phyloP scores from a whole-genome alignment of 1,140 invertebrate genomes.

The Drosophila biarmipes region DNA sequence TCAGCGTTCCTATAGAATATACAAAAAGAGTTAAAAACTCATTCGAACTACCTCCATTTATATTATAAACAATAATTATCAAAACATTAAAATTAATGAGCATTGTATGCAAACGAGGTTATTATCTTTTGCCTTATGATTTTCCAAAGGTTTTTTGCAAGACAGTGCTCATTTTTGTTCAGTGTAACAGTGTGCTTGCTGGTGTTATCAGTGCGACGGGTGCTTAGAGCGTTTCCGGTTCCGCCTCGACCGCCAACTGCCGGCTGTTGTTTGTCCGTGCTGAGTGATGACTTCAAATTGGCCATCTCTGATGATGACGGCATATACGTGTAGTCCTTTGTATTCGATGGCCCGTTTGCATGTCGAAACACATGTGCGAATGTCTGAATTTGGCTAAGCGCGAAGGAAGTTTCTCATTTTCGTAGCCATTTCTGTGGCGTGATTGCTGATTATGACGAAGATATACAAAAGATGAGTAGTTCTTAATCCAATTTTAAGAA shows the following conservation, averaged over 20 bases:
- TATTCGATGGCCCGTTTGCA: constrained; percentile 39
- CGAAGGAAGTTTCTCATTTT: constrained; percentile 16
- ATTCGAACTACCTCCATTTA: too few relatives aligned
- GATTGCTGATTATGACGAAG: neutral
- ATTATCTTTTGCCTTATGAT: too few relatives aligned
- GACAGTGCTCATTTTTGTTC: too few relatives aligned
- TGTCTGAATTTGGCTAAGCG: constrained; percentile 16
- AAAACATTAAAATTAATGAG: too few relatives aligned
- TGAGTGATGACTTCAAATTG: constrained; percentile 81
- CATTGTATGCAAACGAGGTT: too few relatives aligned
- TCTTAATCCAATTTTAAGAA: too few relatives aligned
- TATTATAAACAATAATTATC: too few relatives aligned
- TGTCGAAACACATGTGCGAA: constrained; percentile 59
- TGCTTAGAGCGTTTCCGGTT: constrained; percentile 35
- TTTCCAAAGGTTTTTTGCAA: too few relatives aligned
- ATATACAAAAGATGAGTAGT: neutral
- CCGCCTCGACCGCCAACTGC: constrained; percentile 32
- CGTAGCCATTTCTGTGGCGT: constrained; percentile 9
- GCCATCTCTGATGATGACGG: constrained; percentile 68
- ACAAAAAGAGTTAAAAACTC: too few relatives aligned
- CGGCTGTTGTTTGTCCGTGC: constrained; percentile 70
- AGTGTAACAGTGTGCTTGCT: constrained; percentile 26
- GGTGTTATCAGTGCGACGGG: constrained; percentile 40
- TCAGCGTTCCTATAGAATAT: too few relatives aligned
- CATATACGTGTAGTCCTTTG: constrained; percentile 59